Percentiles rank a stretch among this genome's conserved stretches.
phyloP scores from a whole-genome alignment of 2,113 vertebrate genomes.

The Elephas maximus region DNA sequence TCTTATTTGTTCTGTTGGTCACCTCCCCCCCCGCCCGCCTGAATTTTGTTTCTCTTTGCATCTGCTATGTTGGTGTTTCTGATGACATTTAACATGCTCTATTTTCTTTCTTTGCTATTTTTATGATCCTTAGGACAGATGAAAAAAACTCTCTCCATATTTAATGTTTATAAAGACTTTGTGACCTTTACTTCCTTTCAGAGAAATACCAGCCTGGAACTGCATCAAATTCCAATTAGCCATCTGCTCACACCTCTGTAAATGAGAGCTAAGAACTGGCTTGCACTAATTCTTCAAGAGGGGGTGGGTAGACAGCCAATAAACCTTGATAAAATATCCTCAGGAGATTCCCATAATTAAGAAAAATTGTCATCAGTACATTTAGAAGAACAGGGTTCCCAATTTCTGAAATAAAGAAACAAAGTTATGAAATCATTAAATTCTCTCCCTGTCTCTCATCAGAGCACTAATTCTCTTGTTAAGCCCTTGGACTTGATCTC shows the following conservation, averaged over 20 bases:
- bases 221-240: background rate
- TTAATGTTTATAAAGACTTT: background rate
- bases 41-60: background rate
- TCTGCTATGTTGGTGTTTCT: background rate
- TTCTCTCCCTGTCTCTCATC: background rate
- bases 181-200: background rate
- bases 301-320: too few species aligned
- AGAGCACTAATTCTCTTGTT: background rate
- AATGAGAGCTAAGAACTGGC: background rate
- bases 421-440: background rate
- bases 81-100: background rate
- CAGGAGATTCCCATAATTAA: background rate
- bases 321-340: background rate
- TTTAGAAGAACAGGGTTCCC: background rate
- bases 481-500: background rate
- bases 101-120: background rate
- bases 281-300: background rate
- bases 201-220: background rate
- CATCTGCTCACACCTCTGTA: background rate
- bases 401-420: background rate
- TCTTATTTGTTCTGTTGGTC: background rate
- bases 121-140: background rate
- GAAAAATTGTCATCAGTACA: background rate
- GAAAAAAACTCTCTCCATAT: too few species aligned
- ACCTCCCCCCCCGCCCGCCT: fast-evolving